Percentiles rank a stretch among this genome's conserved stretches.
Conservation (phyloP, 2,888 invertebrate species). For the Epinotia bilunana region DNA sequence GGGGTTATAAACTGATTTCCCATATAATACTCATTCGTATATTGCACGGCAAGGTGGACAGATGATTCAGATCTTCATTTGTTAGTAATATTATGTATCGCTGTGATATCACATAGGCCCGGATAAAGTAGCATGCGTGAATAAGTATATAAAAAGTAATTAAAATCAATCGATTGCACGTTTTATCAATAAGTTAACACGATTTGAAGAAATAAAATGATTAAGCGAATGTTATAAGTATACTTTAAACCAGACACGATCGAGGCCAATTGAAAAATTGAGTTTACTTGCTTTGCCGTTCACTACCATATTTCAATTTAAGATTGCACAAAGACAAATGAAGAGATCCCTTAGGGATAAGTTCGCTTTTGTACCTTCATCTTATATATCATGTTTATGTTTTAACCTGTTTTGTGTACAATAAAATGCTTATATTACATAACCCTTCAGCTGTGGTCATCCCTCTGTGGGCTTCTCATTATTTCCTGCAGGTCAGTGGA, state of each 20-base stretch:
- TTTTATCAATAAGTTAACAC: constrained; percentile 10
- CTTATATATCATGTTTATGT: too few species aligned
- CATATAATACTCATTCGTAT: too few species aligned
- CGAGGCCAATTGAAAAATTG: constrained; percentile 38
- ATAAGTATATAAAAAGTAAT: background rate
- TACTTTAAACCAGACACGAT: constrained; percentile 6
- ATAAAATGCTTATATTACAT: too few species aligned
- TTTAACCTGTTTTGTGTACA: background rate
- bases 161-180: background rate
- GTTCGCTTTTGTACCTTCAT: too few species aligned
- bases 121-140: background rate
- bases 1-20: too few species aligned
- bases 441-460: too few species aligned
- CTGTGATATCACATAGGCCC: background rate
- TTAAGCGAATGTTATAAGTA: constrained; percentile 31
- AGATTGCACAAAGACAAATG: background rate
- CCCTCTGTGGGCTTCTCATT: too few species aligned
- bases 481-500: too few species aligned
- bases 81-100: too few species aligned
- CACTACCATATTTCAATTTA: constrained; percentile 7
- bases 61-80: too few species aligned
- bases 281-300: constrained; percentile 25
- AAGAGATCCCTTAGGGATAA: too few species aligned
- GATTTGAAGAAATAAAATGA: constrained; percentile 11
- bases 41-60: too few species aligned